Base-by-base conservation (phyloP, 1,140 invertebrate genomes). In the Papilio glaucus region DNA sequence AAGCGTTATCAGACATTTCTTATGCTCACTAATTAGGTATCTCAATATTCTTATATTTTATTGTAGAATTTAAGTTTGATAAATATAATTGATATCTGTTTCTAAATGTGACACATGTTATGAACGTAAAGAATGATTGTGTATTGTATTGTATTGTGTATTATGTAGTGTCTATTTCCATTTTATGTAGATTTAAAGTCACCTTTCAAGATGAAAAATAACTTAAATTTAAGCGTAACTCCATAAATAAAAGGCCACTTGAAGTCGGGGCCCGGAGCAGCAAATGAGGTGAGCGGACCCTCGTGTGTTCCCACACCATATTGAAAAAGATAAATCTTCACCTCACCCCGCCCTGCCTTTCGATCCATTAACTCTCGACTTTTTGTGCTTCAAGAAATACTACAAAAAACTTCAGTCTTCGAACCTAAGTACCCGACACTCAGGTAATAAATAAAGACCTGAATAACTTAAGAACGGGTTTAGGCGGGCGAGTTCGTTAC, bases 271-370 rank as follows among this genome's bases (percentile, higher is more conserved):
- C 21, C 21, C 9, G 21, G 18, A 65, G 62, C 7, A 69, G 57
- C 72, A 76, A 80, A 75, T 71, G 72, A 78, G 74, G 37, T 72
- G 67, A 38, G 65, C 73, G 73, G 69, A 60, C 45, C 60, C 72
- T 45, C 67, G 41, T 18, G 18, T 62, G 72, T 87, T 88, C 85
- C 80, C 85, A 83, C 80, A 83, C 71, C 72, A 84, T 81, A 85
- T 86, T 85, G 76, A 79, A 86, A 84, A 82, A 89, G 82, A 91
- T 91, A 91, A 91, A 91, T 89, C 85, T 87, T 83, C 73, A 67
- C 71, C 73, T 71, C 79, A 83, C 81, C 82, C 85, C 85, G 84
- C 84, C 85, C 79, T 77, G 71, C 72, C 68, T 74, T 80, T 71
- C 79, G 74, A 75, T 84, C 82, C 84, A 89, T 90, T 90, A 86